These are phyloP conservation scores for Patella depressa DNA, from an alignment of 2,888 invertebrate species.

Conservation along the genomic window DNA sequence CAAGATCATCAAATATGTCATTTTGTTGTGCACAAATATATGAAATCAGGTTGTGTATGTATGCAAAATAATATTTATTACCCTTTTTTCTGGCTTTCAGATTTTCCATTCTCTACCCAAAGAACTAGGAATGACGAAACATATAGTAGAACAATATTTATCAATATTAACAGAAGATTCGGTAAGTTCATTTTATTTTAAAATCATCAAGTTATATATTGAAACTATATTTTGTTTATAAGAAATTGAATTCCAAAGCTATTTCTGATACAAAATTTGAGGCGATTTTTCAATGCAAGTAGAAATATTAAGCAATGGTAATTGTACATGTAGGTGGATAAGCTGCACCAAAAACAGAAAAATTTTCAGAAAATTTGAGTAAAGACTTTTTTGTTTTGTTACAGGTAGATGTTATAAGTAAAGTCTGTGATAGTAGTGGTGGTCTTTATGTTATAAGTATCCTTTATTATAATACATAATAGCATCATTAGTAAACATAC, in stretches of 20 bases:
- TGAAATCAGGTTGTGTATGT: background rate
- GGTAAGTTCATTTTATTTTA: conserved; percentile 71
- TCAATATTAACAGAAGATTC: conserved; percentile 80
- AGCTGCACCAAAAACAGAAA: background rate
- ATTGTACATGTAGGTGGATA: too few species aligned
- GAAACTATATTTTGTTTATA: too few species aligned
- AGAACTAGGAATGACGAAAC: conserved; percentile 58
- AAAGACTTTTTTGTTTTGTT: conserved; percentile 31
- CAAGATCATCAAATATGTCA: background rate
- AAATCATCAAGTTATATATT: too few species aligned
- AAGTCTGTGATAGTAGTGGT: conserved; percentile 85
- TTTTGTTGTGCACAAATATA: background rate
- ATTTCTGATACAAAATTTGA: too few species aligned
- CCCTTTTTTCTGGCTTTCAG: conserved; percentile 40
- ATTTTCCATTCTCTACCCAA: conserved; percentile 61
- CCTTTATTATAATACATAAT: conserved; percentile 44
- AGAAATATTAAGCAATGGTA: too few species aligned
- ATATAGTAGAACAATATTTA: conserved; percentile 70
- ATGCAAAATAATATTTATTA: background rate
- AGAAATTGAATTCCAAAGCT: too few species aligned
- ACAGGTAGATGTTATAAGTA: conserved; percentile 77
- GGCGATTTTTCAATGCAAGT: too few species aligned
- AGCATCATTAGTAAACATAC: background rate
- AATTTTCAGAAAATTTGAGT: background rate
- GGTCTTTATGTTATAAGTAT: conserved; percentile 85